These are phyloP conservation scores for Aselliscus stoliczkanus DNA, from an alignment of 2,797 vertebrate genomes.

Conservation along the genomic window DNA sequence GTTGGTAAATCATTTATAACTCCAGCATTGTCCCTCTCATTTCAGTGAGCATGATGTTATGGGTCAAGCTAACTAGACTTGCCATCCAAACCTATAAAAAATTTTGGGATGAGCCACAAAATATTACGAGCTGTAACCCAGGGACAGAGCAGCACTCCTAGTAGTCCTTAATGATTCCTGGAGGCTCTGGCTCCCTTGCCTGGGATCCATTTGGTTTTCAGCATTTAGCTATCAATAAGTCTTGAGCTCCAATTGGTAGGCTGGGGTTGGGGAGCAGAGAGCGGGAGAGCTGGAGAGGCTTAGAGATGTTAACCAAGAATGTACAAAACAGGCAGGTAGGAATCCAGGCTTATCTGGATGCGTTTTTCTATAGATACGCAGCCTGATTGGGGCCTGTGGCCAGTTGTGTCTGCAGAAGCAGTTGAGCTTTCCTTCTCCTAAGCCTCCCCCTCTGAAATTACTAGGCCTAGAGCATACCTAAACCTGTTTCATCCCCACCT, in stretches of 20 bases:
- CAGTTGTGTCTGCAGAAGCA: background rate
- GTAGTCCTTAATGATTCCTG: background rate
- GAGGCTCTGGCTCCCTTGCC: background rate
- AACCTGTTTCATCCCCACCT: background rate
- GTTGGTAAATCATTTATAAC: background rate
- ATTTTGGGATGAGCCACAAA: background rate
- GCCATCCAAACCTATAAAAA: background rate
- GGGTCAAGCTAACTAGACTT: background rate
- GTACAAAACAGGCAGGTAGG: background rate
- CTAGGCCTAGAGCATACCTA: background rate
- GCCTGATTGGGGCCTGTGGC: background rate
- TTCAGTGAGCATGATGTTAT: background rate
- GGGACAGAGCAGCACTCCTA: background rate
- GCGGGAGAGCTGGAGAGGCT: background rate
- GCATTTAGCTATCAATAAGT: conserved; percentile 2
- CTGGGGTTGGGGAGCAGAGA: background rate
- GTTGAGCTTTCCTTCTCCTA: background rate
- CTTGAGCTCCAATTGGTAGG: background rate
- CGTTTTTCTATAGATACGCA: background rate
- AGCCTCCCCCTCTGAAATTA: background rate
- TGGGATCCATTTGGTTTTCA: background rate
- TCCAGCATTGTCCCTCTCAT: background rate
- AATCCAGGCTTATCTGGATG: background rate
- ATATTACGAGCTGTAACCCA: background rate
- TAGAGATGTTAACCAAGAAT: background rate